Evolutionary conservation across 2,797 vertebrate genomes (phyloP), one percentile per base, ranked within the genome.

Genomic region (Antrozous pallidus): DNA sequence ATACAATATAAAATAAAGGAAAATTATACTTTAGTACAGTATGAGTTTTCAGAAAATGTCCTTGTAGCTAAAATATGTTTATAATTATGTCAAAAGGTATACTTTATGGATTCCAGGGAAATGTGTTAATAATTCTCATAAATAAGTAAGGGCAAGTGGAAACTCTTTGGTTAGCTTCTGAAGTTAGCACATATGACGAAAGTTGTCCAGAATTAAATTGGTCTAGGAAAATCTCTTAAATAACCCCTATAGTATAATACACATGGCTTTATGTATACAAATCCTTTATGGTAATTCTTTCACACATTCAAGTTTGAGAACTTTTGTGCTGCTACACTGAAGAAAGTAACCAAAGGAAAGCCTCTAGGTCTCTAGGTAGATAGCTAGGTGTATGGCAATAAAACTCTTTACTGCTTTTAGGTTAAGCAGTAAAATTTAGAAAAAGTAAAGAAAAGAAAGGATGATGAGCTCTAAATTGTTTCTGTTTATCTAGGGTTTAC

Each of bases 51-150:
- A 86, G 28, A 92, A 92, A 80, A 20, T 47, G 2, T 69, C 10
- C 77, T 49, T 81, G 12, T 85, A 90, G 28, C 36, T 69, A 1
- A 18, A 61, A 90, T 92, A 31, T 54, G 36, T 83, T 71, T 80
- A 58, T 73, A 82, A 58, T 87, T 81, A 63, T 80, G 18, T 84
- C 26, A 65, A 92, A 94, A 81, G 51, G 9, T 81, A 54, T 67
- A 81, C 51, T 90, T 81, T 91, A 81, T 42, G 65, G 51, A 94
- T 95, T 88, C 28, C 24, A 5, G 22, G 6, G n/a, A 78, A 93
- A 92, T 56, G 83, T 92, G 40, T 31, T 94, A 93, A 88, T 88
- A 74, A 86, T 93, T 91, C 40, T 89, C 47, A 86, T 79, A 58
- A 95, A 65, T 74, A 88, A 78, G 26, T 49, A 75, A 56, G 42